Evolutionary conservation across 2,797 vertebrate genomes (phyloP), one percentile per base, ranked within the genome.

Genomic region (Pampus argenteus): DNA sequence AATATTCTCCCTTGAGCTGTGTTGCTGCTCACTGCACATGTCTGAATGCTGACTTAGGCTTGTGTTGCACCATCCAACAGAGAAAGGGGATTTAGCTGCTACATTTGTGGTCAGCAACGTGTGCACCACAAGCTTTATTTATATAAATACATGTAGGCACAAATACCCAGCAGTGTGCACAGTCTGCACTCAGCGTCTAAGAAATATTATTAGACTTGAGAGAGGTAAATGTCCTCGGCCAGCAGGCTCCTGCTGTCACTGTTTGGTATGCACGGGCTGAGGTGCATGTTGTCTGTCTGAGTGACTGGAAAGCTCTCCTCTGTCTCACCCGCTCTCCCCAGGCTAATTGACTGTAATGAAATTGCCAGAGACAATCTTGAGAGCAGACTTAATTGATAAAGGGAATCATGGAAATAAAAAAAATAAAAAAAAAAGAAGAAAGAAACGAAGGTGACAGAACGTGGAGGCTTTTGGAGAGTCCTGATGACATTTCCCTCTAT

Each of bases 321-420:
- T 64, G 34, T 63, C 71, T 79, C 55, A 7, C 49, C 57, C 48
- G 29, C 59, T 75, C 89, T 85, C 73, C 81, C 78, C 66, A 57
- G 71, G 79, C 87, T 94, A 93, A 94, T 93, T 93, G 91, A 83
- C 89, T 89, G 82, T 91, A 91, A 90, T 92, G 84, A 90, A 93
- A 93, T 88, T 89, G 90, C 82, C 44, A 26, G 68, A 88, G 86
- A 91, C 86, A 86, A 89, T 89, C 84, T 88, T 65, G 88, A 73
- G 88, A 86, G 86, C 77, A 63, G 82, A 76, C 83, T 85, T 88
- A 91, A 91, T 87, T 87, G 82, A 89, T 89, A 82, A 86, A 89
- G 64, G 79, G 81, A 90, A 81, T 82, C 51, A 44, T 76, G 80
- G 62, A 84, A 76, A 76, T 66, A 44, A 68, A 78, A 78, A 83